Base-by-base conservation (phyloP, 2,888 invertebrate genomes). In the Drosophila buzzatii region DNA sequence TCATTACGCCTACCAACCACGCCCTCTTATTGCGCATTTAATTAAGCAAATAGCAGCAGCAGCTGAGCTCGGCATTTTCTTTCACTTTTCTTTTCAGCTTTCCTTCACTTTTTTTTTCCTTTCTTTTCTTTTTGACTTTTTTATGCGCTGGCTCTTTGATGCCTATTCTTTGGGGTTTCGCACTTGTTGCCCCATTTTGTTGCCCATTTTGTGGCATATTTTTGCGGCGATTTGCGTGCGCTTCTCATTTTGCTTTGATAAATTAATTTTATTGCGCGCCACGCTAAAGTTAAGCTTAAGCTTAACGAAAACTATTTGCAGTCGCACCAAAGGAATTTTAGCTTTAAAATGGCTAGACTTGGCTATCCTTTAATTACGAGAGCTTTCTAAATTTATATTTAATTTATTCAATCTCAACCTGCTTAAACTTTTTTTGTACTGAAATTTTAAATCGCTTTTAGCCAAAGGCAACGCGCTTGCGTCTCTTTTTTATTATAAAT, bases 11-110 rank as follows among this genome's bases (percentile, higher is more conserved):
- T 41, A 51, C 27, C 58, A 16, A 31, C 60, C 72, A 76, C 75
- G 63, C 76, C 72, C 73, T 49, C 70, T 60, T 60, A 67, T 70
- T 75, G 74, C 70, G 82, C 82, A 87, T 85, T 85, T 85, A 85
- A 85, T 85, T 85, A 85, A 76, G 85, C 82, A 87, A 85, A 85
- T 87, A 87, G 85, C 85, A 71, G 70, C 68, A 66, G 70, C 71
- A 70, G 72, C 51, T 75, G 72, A 75, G 73, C 68, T 78, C 51
- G 49, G 59, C 33, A 68, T 64, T 67, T 66, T 45, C 57, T 23
- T 55, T 41, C 2, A 33, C 44, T 41, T 65, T 55, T 44, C 57
- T 33, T 57, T 39, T 7, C 20, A 35, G 2, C 31, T 3, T 44
- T 37, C 8, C n/a, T 57, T 42, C 55, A 47, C 55, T 68, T 70